Evolutionary conservation across 1,140 invertebrate species (phyloP).

Genomic region (Drosophila fuyamai): DNA sequence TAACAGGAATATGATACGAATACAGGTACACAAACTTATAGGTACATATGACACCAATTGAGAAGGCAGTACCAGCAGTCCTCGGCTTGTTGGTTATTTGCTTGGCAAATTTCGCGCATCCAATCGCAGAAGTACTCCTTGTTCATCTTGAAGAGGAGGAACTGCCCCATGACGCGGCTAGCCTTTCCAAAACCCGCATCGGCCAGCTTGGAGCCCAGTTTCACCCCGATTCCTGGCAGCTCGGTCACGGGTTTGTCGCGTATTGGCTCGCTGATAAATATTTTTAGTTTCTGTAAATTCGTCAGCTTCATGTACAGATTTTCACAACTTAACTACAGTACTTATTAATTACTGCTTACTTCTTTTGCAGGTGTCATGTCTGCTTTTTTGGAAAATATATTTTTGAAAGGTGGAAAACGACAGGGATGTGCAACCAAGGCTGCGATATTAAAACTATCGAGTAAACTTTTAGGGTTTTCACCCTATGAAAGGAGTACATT

Average conservation of each 20-base stretch:
- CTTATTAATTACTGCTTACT: not conserved
- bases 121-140: not conserved
- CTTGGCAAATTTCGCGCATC: not conserved
- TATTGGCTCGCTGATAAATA: not conserved
- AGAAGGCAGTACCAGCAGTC: not conserved
- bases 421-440: not conserved
- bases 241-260: not conserved
- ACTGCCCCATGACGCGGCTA: not conserved
- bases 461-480: no score
- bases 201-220: not conserved
- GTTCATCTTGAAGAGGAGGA: not conserved
- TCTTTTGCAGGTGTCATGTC: not conserved
- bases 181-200: not conserved
- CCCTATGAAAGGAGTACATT: no score
- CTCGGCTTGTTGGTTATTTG: not conserved
- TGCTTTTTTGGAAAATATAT: not conserved
- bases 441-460: not conserved
- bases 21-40: not conserved
- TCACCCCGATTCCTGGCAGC: not conserved
- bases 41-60: not conserved
- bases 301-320: not conserved
- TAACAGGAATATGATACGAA: no score
- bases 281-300: not conserved
- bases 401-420: no score
- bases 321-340: no score